These are phyloP conservation scores for Smittia aterrima DNA, from an alignment of 2,888 invertebrate species.

Conservation along the genomic window DNA sequence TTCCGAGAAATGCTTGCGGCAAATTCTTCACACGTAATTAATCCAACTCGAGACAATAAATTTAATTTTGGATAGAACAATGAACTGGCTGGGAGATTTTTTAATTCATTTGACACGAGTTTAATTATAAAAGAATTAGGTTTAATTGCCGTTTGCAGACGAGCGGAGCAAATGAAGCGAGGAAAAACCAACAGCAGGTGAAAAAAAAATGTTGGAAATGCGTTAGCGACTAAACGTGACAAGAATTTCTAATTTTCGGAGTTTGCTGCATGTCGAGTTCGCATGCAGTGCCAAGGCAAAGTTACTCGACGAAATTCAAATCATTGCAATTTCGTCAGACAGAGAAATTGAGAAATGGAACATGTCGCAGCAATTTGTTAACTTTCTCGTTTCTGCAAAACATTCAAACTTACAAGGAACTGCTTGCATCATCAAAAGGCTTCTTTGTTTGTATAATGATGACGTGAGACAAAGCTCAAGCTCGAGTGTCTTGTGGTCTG, in stretches of 20 bases:
- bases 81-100: neutral
- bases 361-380: slow-evolving; percentile 35
- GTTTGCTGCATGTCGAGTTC: neutral
- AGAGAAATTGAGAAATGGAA: neutral
- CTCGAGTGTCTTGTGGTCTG: too few relatives aligned
- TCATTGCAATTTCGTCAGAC: neutral
- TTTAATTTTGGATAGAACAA: neutral
- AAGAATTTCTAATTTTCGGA: neutral
- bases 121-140: slow-evolving; percentile 4
- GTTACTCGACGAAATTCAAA: too few relatives aligned
- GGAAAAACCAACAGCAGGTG: neutral
- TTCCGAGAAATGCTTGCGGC: too few relatives aligned
- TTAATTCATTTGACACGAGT: neutral
- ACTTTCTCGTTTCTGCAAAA: neutral
- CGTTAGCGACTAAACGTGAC: neutral
- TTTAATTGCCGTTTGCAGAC: neutral
- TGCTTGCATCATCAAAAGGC: slow-evolving; percentile 8
- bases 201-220: neutral
- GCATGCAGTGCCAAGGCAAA: neutral
- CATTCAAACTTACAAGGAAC: neutral
- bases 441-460: neutral
- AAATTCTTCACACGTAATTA: too few relatives aligned
- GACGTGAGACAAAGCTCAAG: neutral
- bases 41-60: neutral
- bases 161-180: neutral